A percentile compares a stretch with the other conserved stretches of the same genome.
Conservation (phyloP, 2,888 invertebrate species). For the Ferrisia virgata region DNA sequence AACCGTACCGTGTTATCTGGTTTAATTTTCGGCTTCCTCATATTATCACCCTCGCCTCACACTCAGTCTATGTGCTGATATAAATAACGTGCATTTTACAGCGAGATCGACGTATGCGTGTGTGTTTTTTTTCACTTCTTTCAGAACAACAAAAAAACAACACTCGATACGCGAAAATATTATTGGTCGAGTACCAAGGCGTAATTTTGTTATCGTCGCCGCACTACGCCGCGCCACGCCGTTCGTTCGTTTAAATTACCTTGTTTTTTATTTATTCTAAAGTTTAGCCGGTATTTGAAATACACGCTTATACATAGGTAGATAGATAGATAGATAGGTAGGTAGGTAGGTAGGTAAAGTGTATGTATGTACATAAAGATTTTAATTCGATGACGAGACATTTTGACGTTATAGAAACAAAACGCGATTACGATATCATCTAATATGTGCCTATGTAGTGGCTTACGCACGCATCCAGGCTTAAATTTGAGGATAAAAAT, state of each 20-base stretch:
- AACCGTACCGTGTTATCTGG: too few relatives aligned
- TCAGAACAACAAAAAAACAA: neutral
- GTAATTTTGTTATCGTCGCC: conserved; percentile 12
- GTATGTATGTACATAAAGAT: neutral
- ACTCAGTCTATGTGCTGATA: too few relatives aligned
- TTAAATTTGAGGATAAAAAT: neutral
- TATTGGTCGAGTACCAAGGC: conserved; percentile 17
- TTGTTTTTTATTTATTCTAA: conserved; percentile 2
- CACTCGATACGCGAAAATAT: conserved; percentile 8
- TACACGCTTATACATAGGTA: neutral
- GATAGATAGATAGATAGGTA: neutral
- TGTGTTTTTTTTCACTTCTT: neutral
- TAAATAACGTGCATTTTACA: neutral
- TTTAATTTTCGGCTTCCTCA: too few relatives aligned
- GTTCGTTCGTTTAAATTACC: neutral
- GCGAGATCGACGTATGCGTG: neutral
- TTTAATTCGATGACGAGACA: neutral
- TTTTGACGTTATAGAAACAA: neutral
- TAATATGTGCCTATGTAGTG: too few relatives aligned
- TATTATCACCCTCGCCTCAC: too few relatives aligned
- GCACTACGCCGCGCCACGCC: too few relatives aligned
- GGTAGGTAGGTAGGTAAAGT: neutral
- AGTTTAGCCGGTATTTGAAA: neutral
- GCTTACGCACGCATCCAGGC: neutral
- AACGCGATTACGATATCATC: neutral